Base-by-base conservation (phyloP, 1,140 invertebrate genomes). In the Brachionus manjavacas region DNA sequence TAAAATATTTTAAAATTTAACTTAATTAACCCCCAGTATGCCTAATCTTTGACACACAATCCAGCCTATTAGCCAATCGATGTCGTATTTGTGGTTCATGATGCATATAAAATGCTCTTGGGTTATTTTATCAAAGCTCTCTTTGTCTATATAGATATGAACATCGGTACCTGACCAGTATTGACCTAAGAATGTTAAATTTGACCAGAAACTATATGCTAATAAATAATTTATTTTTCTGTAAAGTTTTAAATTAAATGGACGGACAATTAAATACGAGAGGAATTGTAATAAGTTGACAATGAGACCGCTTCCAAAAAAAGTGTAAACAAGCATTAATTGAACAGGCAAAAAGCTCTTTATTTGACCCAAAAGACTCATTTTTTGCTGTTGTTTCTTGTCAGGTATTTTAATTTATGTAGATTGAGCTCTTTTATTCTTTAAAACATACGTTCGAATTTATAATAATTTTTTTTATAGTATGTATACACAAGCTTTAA, bases 81-180 rank as follows among this genome's bases (percentile, higher is more conserved):
- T 93, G 91, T 98, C 96, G 90, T 95, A 98, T 76, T 92, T 93
- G 88, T 98, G 96, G 89, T 98, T 98, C 94, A 98, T 96, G 35
- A 98, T 90, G 39, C 95, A 91, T 86, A 95, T 92, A 14, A 92
- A 93, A 91, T 97, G 95, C 88, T 97, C 95, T 85, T 94, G 94
- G 11, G 94, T 95, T 89, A 93, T 93, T 89, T 92, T 93, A 88
- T 94, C 93, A 3, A 93, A 91, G 87, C 93, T 93, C 85, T 95
- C 93, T 83, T 94, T 91, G 86, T 93, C 93, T 86, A 96, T 93
- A 86, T 95, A 95, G 16, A 96, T 87, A 66, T 91, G 89, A 85
- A 94, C 87, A 85, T 93, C 92, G 49, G 93, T 92, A 49, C 92
- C 92, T 81, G 95, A 93, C 95, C 95, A 97, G 95, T 95, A 98